phyloP scores from a whole-genome alignment of 2,888 invertebrate species.

The Oxytorus armatus region DNA sequence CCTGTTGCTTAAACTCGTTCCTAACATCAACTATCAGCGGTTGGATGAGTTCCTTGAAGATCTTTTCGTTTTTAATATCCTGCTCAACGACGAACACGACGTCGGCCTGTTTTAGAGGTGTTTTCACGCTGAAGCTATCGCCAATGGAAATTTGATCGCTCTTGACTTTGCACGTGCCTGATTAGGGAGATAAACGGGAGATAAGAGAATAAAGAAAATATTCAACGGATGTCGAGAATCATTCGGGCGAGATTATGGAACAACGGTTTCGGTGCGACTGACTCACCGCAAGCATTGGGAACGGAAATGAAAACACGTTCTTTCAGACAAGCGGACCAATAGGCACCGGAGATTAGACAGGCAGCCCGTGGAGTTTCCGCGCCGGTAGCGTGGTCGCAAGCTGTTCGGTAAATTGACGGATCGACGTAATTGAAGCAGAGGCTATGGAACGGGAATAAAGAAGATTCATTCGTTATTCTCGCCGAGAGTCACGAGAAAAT shows the following conservation, averaged over 20 bases:
- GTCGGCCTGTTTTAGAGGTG: slow-evolving; percentile 92
- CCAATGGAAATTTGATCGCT: slow-evolving; percentile 83
- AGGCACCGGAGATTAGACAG: slow-evolving; percentile 89
- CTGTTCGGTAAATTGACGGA: slow-evolving; percentile 87
- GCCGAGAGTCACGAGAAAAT: neutral
- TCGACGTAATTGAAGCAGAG: slow-evolving; percentile 86
- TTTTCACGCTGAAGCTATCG: slow-evolving; percentile 88
- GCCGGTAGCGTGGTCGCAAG: slow-evolving; percentile 90
- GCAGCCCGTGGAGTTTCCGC: slow-evolving; percentile 86
- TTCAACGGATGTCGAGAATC: neutral
- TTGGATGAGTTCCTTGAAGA: slow-evolving; percentile 88
- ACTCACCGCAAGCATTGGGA: slow-evolving; percentile 89
- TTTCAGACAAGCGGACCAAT: slow-evolving; percentile 88
- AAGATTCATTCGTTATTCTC: neutral
- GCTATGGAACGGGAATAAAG: slow-evolving; percentile 67
- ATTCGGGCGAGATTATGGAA: no score
- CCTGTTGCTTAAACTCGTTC: slow-evolving; percentile 87
- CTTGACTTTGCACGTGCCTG: slow-evolving; percentile 85
- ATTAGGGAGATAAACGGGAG: slow-evolving; percentile 27
- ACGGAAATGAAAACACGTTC: slow-evolving; percentile 87
- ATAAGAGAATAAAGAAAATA: neutral
- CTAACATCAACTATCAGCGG: slow-evolving; percentile 87
- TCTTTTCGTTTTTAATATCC: slow-evolving; percentile 87
- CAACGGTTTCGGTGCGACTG: no score
- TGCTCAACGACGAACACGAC: slow-evolving; percentile 92